phyloP scores from a whole-genome alignment of 2,888 invertebrate species.

The Eucera pruinosa region DNA sequence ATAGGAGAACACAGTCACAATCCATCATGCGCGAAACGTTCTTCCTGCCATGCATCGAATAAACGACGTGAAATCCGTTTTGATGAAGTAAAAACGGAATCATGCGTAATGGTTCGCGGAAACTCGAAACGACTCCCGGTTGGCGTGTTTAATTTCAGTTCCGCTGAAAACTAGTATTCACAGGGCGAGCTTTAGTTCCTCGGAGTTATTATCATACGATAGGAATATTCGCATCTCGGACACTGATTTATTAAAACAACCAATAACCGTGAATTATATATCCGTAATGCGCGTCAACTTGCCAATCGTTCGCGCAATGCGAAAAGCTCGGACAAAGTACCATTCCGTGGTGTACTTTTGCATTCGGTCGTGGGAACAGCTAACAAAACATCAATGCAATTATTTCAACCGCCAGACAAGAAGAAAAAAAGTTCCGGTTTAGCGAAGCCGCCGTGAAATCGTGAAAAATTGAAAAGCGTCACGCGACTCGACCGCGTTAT shows the following conservation, averaged over 20 bases:
- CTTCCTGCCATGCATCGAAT: background rate
- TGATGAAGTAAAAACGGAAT: constrained; percentile 14
- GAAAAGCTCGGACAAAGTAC: no score
- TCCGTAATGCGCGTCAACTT: background rate
- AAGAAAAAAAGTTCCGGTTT: no score
- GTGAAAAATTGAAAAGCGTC: background rate
- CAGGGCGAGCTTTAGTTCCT: constrained; percentile 9
- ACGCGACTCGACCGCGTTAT: background rate
- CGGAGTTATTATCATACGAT: constrained; percentile 44
- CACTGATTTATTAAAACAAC: constrained; percentile 36
- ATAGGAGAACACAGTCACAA: background rate
- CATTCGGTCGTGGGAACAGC: background rate
- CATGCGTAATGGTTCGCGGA: background rate
- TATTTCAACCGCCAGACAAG: background rate
- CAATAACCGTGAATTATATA: constrained; percentile 24
- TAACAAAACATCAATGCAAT: background rate
- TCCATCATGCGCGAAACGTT: background rate
- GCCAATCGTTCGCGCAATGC: background rate
- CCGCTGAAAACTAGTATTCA: constrained; percentile 42
- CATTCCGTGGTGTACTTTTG: no score
- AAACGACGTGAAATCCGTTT: background rate
- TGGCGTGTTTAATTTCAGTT: constrained; percentile 26
- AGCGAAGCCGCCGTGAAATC: background rate
- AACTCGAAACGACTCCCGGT: constrained; percentile 22
- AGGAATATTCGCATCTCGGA: constrained; percentile 22